Evolutionary conservation across 2,113 vertebrate species (phyloP).

Genomic region (Azemiops feae): DNA sequence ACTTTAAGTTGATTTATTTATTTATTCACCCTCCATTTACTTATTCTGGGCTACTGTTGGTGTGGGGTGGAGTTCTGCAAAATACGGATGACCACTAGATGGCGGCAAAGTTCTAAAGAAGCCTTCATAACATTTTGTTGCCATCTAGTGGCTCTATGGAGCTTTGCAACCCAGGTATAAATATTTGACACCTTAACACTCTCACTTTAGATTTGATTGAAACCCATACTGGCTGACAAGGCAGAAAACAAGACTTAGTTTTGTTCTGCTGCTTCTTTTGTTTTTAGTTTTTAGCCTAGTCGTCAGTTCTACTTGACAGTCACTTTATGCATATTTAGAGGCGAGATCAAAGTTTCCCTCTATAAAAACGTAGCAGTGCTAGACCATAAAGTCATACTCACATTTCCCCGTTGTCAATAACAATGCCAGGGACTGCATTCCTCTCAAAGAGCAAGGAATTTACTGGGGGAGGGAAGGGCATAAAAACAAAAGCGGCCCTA

Average conservation of each 20-base stretch:
- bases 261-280: background rate
- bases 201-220: background rate
- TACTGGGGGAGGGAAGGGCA: slow-evolving; percentile 12
- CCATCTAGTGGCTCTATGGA: background rate
- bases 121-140: background rate
- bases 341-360: background rate
- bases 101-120: background rate
- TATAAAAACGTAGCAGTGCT: background rate
- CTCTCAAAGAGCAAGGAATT: background rate
- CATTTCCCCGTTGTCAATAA: background rate
- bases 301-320: background rate
- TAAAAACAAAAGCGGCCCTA: slow-evolving; percentile 31
- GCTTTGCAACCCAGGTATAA: background rate
- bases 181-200: background rate
- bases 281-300: background rate
- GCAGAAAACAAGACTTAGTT: background rate
- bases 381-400: background rate
- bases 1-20: background rate
- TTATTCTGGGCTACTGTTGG: background rate
- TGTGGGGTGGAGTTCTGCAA: background rate
- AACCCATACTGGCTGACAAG: background rate
- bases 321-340: background rate
- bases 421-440: background rate
- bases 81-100: background rate
- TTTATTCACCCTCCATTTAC: background rate